A percentile compares a stretch with the other conserved stretches of the same genome.
phyloP scores from a whole-genome alignment of 2,113 vertebrate genomes.

The Boulengerochromis microlepis region DNA sequence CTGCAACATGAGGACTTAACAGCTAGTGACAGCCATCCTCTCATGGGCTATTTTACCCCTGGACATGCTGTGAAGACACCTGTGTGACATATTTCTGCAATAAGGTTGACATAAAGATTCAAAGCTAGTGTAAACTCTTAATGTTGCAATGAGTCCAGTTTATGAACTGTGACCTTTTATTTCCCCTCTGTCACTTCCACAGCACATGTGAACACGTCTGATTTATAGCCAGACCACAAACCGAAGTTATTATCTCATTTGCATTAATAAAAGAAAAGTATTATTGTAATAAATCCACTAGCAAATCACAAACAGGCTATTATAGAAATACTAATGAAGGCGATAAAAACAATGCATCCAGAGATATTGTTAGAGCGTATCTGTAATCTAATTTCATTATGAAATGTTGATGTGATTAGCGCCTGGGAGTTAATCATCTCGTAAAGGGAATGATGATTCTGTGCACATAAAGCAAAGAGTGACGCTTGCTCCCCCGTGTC shows the following conservation, averaged over 20 bases:
- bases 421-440: constrained; percentile 19
- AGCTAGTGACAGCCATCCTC: constrained; percentile 30
- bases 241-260: constrained; percentile 35
- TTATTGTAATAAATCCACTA: constrained; percentile 33
- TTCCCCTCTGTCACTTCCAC: not conserved
- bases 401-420: constrained; percentile 40
- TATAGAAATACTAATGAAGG: constrained; percentile 49
- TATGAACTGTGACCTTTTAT: not conserved
- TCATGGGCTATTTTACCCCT: not conserved
- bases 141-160: not conserved
- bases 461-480: not conserved
- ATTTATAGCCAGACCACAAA: not conserved
- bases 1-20: constrained; percentile 42
- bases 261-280: constrained; percentile 43
- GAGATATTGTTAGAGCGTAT: constrained; percentile 22
- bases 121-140: not conserved
- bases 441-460: constrained; percentile 20
- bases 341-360: constrained; percentile 39
- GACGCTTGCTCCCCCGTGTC: constrained; percentile 2
- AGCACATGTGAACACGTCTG: not conserved
- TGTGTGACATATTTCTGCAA: not conserved
- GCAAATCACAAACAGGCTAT: constrained; percentile 35
- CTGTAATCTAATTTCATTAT: constrained; percentile 45
- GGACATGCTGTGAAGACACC: not conserved
- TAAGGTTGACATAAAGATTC: not conserved